Evolutionary conservation across 2,888 invertebrate genomes (phyloP).

Genomic region (Bhutanitis thaidina): DNA sequence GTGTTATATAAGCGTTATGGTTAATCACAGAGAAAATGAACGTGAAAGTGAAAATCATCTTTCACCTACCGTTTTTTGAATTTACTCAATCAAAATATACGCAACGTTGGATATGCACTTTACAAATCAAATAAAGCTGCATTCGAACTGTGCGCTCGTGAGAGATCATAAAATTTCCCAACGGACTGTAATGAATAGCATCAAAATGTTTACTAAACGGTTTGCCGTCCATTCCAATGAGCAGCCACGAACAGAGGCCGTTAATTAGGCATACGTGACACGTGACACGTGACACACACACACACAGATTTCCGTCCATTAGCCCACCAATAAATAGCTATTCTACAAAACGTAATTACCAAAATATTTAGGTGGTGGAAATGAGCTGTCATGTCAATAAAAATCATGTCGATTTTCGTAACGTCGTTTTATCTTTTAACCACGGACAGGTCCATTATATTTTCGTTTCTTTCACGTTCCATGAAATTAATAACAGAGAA

Average conservation of each 20-base stretch:
- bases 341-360: conserved; percentile 5
- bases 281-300: conserved; percentile 17
- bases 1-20: too few relatives aligned
- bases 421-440: background rate
- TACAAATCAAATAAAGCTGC: background rate
- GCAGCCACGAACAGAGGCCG: conserved; percentile 7
- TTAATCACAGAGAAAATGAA: too few relatives aligned
- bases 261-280: conserved; percentile 15
- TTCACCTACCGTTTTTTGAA: too few relatives aligned
- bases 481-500: too few relatives aligned
- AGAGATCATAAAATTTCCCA: conserved; percentile 12
- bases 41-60: too few relatives aligned
- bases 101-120: background rate
- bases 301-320: conserved; percentile 11
- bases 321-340: conserved; percentile 11
- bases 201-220: conserved; percentile 8
- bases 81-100: too few relatives aligned
- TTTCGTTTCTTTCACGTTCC: too few relatives aligned
- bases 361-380: background rate
- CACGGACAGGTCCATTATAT: too few relatives aligned
- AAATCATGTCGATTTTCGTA: background rate
- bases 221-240: conserved; percentile 12
- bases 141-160: background rate
- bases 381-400: background rate
- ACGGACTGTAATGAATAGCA: conserved; percentile 3